Evolutionary conservation across 2,113 vertebrate genomes (phyloP).

Genomic region (Ifrita kowaldi): DNA sequence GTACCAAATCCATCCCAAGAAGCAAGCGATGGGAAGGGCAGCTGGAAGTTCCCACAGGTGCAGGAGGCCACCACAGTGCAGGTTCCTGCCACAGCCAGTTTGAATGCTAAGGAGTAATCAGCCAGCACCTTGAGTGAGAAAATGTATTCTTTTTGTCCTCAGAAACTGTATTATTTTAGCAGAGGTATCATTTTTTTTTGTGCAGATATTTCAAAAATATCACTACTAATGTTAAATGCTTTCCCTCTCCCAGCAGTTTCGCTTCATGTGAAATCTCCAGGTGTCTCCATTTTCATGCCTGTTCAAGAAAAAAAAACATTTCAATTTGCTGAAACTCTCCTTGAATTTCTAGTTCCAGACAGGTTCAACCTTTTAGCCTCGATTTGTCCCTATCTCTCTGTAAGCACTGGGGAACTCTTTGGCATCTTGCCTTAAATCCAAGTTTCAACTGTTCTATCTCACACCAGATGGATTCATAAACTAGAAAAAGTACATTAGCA

Average conservation of each 20-base stretch:
- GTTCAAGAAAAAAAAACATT: neutral
- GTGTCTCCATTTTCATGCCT: neutral
- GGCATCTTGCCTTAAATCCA: neutral
- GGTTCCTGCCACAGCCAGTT: neutral
- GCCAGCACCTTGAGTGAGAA: neutral
- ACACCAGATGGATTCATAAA: neutral
- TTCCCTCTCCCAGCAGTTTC: neutral
- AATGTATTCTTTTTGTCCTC: neutral
- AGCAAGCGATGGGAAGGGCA: neutral
- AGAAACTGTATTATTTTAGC: neutral
- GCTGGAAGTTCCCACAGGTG: neutral
- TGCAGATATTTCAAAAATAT: neutral
- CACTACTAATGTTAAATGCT: neutral
- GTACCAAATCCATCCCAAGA: neutral
- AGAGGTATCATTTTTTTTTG: neutral
- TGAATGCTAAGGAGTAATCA: neutral
- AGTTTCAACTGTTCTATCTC: neutral
- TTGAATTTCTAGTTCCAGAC: neutral
- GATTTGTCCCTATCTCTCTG: neutral
- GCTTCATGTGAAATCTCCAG: neutral
- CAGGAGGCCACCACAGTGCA: neutral
- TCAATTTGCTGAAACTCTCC: neutral
- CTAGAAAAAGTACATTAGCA: neutral
- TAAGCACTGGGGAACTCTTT: neutral
- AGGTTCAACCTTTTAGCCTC: neutral